Evolutionary conservation across 2,797 vertebrate genomes (phyloP).

Genomic region (Synaphobranchus kaupii): DNA sequence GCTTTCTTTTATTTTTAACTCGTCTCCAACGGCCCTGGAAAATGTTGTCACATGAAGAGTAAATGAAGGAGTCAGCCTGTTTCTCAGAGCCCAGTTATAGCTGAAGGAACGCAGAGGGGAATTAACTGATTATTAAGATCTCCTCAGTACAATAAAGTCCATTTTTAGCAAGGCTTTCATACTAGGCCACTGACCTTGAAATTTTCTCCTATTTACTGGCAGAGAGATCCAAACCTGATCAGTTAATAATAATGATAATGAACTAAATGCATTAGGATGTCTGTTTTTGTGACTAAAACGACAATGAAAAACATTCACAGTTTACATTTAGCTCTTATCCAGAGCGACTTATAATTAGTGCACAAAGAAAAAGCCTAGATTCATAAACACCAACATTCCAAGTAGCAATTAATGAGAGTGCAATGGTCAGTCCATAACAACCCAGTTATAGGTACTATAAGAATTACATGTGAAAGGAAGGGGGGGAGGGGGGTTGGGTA

Average conservation of each 20-base stretch:
- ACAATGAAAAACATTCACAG: not conserved
- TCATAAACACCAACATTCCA: not conserved
- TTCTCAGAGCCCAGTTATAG: not conserved
- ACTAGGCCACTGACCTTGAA: not conserved
- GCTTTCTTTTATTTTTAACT: conserved; percentile 35
- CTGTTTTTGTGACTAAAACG: not conserved
- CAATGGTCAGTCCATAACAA: not conserved
- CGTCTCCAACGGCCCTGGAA: conserved; percentile 15
- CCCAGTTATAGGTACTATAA: not conserved
- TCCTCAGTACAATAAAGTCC: not conserved
- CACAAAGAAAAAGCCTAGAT: not conserved
- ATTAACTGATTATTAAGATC: not conserved
- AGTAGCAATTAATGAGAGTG: too few species aligned
- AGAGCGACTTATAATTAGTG: not conserved
- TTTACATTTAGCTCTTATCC: not conserved
- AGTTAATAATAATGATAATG: not conserved
- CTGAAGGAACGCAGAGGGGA: not conserved
- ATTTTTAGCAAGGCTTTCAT: not conserved
- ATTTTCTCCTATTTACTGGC: not conserved
- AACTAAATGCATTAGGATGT: not conserved
- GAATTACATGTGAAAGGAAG: not conserved
- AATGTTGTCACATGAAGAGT: conserved; percentile 30
- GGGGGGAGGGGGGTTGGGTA: too few species aligned
- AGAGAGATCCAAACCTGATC: not conserved
- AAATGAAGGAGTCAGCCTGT: conserved; percentile 26